Evolutionary conservation across 2,888 invertebrate genomes (phyloP).

Genomic region (Drosophila macrospina): DNA sequence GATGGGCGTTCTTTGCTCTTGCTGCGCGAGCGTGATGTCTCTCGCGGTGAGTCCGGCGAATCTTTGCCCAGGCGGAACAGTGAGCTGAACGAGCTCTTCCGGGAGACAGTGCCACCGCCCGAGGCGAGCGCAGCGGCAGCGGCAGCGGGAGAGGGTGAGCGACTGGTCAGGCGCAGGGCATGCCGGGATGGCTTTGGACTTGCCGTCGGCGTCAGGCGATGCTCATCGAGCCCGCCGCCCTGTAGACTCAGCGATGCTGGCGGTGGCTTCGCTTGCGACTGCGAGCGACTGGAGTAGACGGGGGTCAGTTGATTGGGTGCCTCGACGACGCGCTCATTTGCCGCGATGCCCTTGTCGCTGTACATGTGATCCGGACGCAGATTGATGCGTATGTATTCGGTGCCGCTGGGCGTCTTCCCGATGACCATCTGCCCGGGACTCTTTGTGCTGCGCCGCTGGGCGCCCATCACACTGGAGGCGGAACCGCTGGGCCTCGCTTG

Average conservation of each 20-base stretch:
- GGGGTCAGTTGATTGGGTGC: slow-evolving; percentile 74
- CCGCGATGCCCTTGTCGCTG: slow-evolving; percentile 87
- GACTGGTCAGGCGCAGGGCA: slow-evolving; percentile 76
- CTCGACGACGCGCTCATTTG: slow-evolving; percentile 83
- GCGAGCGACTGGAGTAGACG: slow-evolving; percentile 64
- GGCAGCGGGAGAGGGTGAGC: slow-evolving; percentile 90
- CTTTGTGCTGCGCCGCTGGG: slow-evolving; percentile 79
- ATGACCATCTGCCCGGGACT: slow-evolving; percentile 84
- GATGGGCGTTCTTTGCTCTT: slow-evolving; percentile 88
- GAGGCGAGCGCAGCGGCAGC: slow-evolving; percentile 87
- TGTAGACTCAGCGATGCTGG: slow-evolving; percentile 88
- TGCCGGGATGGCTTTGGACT: slow-evolving; percentile 86
- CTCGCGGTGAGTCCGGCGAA: slow-evolving; percentile 85
- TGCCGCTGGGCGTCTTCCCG: slow-evolving; percentile 84
- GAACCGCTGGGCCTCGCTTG: not conserved
- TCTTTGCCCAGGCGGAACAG: slow-evolving; percentile 88
- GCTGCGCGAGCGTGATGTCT: slow-evolving; percentile 86
- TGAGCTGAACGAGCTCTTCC: slow-evolving; percentile 93
- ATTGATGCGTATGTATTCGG: slow-evolving; percentile 89
- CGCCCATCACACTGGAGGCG: slow-evolving; percentile 56
- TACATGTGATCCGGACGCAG: slow-evolving; percentile 91
- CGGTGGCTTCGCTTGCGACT: slow-evolving; percentile 83
- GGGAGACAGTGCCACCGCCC: slow-evolving; percentile 86
- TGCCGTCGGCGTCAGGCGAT: slow-evolving; percentile 86
- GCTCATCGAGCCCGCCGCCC: slow-evolving; percentile 81